phyloP scores from a whole-genome alignment of 2,797 vertebrate species.

The Columba guinea region DNA sequence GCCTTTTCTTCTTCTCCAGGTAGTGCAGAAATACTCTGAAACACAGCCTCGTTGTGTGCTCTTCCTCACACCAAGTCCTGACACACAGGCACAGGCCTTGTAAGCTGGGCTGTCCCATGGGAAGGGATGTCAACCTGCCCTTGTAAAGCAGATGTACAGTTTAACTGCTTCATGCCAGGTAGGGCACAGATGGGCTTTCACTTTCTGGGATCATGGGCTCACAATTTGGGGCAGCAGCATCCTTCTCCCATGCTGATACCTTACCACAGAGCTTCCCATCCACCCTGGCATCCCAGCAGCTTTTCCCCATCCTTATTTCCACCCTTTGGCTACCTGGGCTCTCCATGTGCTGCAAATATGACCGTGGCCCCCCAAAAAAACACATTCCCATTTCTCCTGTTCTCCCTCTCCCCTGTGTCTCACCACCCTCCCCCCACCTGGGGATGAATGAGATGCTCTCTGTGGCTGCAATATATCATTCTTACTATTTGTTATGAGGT shows the following conservation, averaged over 20 bases:
- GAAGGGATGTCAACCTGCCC: fast-evolving
- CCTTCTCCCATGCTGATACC: not conserved
- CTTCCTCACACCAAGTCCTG: not conserved
- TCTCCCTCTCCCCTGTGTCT: not conserved
- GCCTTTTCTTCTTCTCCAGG: not conserved
- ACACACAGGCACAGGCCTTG: fast-evolving
- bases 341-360: not conserved
- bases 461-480: slow-evolving; percentile 68
- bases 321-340: not conserved
- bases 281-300: not conserved
- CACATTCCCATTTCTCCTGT: not conserved
- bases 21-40: not conserved
- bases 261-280: not conserved
- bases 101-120: not conserved
- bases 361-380: not conserved
- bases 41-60: not conserved
- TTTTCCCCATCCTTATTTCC: not conserved
- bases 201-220: not conserved
- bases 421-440: not conserved
- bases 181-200: fast-evolving
- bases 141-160: not conserved
- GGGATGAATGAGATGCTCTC: slow-evolving; percentile 31
- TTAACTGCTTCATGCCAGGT: not conserved
- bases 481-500: slow-evolving; percentile 72
- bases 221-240: not conserved